phyloP scores from a whole-genome alignment of 2,797 vertebrate species.

The Rallus crepitans region DNA sequence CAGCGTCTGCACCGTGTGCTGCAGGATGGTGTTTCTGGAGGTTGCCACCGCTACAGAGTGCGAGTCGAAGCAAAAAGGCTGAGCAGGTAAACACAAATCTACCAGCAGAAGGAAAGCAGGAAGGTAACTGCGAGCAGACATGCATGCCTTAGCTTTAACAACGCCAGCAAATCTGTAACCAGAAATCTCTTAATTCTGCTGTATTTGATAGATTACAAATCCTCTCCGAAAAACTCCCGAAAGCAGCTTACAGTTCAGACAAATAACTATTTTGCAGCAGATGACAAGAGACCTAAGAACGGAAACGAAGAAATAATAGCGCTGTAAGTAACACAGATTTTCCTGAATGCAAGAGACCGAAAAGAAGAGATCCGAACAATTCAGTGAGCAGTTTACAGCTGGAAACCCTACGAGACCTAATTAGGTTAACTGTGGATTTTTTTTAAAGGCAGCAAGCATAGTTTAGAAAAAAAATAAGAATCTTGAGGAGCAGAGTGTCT shows the following conservation, averaged over 20 bases:
- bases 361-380: not conserved
- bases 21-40: not conserved
- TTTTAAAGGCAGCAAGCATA: not conserved
- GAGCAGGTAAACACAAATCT: not conserved
- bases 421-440: not conserved
- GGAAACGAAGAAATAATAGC: conserved; percentile 40
- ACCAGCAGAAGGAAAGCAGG: not conserved
- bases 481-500: conserved; percentile 1
- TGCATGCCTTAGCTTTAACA: not conserved
- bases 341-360: not conserved
- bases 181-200: conserved; percentile 63
- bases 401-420: not conserved
- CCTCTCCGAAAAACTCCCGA: conserved; percentile 59
- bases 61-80: not conserved
- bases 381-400: not conserved
- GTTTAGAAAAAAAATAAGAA: not conserved
- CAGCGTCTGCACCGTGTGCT: fast-evolving
- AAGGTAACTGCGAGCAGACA: not conserved
- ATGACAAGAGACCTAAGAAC: conserved; percentile 48
- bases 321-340: conserved; percentile 16
- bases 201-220: conserved; percentile 65
- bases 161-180: not conserved
- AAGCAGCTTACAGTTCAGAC: conserved; percentile 61
- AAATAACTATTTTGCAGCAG: conserved; percentile 38
- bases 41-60: not conserved